Evolutionary conservation across 2,113 vertebrate genomes (phyloP).

Genomic region (Lepidothrix coronata): DNA sequence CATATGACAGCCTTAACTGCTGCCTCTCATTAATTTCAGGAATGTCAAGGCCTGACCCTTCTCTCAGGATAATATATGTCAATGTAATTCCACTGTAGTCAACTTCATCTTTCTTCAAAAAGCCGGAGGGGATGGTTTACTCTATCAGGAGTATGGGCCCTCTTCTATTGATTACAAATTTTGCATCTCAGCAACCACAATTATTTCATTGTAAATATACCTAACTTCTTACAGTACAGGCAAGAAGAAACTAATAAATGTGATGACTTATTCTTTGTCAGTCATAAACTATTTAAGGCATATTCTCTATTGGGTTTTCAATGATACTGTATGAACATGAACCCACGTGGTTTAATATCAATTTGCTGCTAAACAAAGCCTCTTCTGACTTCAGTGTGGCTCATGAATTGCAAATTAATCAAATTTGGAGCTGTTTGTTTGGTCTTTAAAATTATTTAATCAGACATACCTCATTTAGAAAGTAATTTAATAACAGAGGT

Average conservation of each 20-base stretch:
- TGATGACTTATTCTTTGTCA: not conserved
- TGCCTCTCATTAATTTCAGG: not conserved
- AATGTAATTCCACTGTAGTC: not conserved
- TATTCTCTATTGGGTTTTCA: not conserved
- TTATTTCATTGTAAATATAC: not conserved
- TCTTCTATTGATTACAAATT: not conserved
- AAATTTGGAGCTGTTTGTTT: slow-evolving; percentile 23
- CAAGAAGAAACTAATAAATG: not conserved
- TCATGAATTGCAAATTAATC: slow-evolving; percentile 49
- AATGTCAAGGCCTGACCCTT: not conserved
- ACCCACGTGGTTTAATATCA: slow-evolving; percentile 18
- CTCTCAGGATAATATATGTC: not conserved
- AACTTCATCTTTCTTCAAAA: not conserved
- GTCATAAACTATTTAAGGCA: not conserved
- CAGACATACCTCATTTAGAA: slow-evolving; percentile 23
- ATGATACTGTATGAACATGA: not conserved
- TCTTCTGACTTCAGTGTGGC: not conserved
- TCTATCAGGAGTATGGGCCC: not conserved
- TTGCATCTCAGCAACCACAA: not conserved
- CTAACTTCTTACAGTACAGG: not conserved
- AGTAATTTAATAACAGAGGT: slow-evolving; percentile 48
- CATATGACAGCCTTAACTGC: not conserved
- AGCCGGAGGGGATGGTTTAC: not conserved
- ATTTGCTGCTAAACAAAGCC: slow-evolving; percentile 29
- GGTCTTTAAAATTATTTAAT: slow-evolving; percentile 29